Evolutionary conservation across 2,113 vertebrate species (phyloP).

Genomic region (Rhea pennata): DNA sequence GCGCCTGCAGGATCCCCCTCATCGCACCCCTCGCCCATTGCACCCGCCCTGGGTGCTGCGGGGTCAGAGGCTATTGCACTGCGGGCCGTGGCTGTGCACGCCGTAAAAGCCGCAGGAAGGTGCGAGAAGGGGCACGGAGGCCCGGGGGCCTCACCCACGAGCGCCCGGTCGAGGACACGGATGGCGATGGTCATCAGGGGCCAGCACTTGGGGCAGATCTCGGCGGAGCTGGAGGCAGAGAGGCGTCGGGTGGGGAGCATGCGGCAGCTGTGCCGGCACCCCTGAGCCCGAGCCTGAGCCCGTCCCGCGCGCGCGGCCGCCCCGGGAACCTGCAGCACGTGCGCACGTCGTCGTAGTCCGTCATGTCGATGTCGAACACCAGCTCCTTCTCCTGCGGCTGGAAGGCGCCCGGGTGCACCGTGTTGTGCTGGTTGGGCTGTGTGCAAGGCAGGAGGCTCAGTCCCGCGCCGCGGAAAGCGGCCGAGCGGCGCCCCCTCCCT

Average conservation of each 20-base stretch:
- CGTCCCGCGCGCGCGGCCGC: background rate
- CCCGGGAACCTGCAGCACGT: conserved; percentile 88
- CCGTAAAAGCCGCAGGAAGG: too few relatives aligned
- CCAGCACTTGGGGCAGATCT: conserved; percentile 96
- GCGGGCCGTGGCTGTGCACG: too few relatives aligned
- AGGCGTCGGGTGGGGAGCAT: rapidly evolving
- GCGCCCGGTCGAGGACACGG: conserved; percentile 87
- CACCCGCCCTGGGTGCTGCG: background rate
- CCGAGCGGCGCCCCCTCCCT: background rate
- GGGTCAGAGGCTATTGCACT: too few relatives aligned
- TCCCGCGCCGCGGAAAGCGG: background rate
- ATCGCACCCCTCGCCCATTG: background rate
- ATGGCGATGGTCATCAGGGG: conserved; percentile 95
- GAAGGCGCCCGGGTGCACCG: conserved; percentile 91
- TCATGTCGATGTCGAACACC: conserved; percentile 99
- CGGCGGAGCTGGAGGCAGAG: conserved; percentile 84
- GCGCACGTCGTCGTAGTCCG: conserved; percentile 95
- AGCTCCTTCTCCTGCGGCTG: conserved; percentile 96
- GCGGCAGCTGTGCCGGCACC: rapidly evolving
- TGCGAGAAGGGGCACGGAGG: rapidly evolving
- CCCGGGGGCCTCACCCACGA: conserved; percentile 78
- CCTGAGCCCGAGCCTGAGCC: background rate
- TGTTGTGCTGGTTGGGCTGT: conserved; percentile 92
- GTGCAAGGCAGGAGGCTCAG: background rate
- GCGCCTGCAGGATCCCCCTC: too few relatives aligned